A percentile compares a stretch with the other conserved stretches of the same genome.
These are phyloP conservation scores for Ptyas mucosa DNA, from an alignment of 2,113 vertebrate species.

Conservation along the genomic window DNA sequence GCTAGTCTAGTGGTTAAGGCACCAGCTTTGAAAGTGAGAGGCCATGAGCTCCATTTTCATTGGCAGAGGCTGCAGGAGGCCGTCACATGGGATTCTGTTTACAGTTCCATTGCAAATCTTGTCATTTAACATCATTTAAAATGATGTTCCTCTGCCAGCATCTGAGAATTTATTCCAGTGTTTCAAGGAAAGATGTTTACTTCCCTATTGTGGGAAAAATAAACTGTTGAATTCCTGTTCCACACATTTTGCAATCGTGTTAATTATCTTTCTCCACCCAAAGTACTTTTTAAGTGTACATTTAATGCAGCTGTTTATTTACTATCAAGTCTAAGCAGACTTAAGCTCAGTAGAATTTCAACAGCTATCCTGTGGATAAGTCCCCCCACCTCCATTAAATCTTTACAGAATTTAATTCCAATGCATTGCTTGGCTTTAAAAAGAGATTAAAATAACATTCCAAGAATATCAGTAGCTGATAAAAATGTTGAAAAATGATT, in stretches of 20 bases:
- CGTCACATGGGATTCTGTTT: background rate
- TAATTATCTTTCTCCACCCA: background rate
- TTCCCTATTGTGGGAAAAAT: background rate
- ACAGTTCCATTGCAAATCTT: background rate
- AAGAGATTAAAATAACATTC: constrained; percentile 6
- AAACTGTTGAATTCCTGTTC: background rate
- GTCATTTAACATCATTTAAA: background rate
- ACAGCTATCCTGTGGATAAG: background rate
- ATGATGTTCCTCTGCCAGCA: background rate
- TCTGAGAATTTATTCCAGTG: background rate
- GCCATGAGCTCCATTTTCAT: too few species aligned
- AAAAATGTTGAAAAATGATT: constrained; percentile 24
- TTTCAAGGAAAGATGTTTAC: background rate
- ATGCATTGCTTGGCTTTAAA: background rate
- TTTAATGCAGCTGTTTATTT: background rate
- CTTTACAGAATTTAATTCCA: background rate
- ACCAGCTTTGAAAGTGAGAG: too few species aligned
- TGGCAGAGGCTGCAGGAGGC: too few species aligned
- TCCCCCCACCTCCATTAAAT: background rate
- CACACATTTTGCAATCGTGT: background rate
- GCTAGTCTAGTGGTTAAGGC: too few species aligned
- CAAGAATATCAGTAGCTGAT: constrained; percentile 10
- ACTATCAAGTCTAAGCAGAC: background rate
- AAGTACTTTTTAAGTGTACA: background rate
- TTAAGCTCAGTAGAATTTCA: background rate